Conservation (phyloP, 2,797 vertebrate species). For the Aplochiton taeniatus region DNA sequence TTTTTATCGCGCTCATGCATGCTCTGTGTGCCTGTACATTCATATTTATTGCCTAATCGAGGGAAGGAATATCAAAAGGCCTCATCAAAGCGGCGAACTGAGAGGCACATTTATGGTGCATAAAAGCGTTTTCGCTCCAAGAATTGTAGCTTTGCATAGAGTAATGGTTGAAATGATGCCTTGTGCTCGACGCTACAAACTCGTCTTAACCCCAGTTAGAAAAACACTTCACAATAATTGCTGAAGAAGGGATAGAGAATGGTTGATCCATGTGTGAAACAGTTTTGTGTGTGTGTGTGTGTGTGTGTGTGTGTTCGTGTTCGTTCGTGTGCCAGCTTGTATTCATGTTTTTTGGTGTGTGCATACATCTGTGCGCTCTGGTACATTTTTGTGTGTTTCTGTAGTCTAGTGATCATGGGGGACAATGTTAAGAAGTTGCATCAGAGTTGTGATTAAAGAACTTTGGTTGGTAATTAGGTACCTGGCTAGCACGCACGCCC, state of each 20-base stretch:
- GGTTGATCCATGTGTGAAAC: constrained; percentile 52
- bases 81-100: constrained; percentile 64
- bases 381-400: constrained; percentile 28
- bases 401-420: constrained; percentile 35
- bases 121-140: constrained; percentile 58
- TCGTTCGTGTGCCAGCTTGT: neutral
- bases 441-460: constrained; percentile 38
- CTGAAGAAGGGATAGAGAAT: constrained; percentile 48
- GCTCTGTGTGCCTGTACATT: constrained; percentile 48
- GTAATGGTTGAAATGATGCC: constrained; percentile 59
- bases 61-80: constrained; percentile 62
- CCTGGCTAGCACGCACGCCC: no score
- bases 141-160: constrained; percentile 61
- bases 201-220: constrained; percentile 54
- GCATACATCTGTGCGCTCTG: no score
- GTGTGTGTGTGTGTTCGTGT: neutral
- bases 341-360: no score
- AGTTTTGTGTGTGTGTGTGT: constrained; percentile 11
- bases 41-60: constrained; percentile 65
- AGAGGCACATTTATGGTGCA: constrained; percentile 59
- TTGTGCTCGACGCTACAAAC: constrained; percentile 49
- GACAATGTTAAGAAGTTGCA: constrained; percentile 40
- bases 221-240: constrained; percentile 63
- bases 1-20: neutral
- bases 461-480: no score